Evolutionary conservation across 1,140 invertebrate species (phyloP).

Genomic region (Drosophila pandora): DNA sequence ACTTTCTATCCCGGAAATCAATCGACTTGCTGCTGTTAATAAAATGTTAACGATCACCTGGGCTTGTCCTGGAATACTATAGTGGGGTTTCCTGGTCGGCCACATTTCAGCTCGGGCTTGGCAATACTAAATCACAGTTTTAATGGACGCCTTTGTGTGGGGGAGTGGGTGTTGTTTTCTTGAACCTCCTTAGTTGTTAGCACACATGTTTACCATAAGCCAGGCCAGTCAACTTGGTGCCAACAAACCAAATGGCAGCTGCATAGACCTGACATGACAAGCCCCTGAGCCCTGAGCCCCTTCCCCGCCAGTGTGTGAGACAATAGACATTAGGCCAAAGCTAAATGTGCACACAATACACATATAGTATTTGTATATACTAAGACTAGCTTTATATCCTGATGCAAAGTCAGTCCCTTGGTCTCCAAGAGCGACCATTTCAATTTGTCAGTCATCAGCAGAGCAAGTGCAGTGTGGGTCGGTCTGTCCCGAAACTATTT

Average conservation of each 20-base stretch:
- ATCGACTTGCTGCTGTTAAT: neutral
- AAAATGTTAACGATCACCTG: neutral
- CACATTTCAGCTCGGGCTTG: conserved; percentile 16
- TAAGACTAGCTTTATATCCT: conserved; percentile 20
- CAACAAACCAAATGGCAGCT: conserved; percentile 70
- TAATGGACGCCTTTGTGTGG: conserved; percentile 31
- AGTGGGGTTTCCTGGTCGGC: conserved; percentile 28
- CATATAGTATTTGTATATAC: neutral
- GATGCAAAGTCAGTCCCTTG: conserved; percentile 67
- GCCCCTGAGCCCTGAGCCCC: neutral
- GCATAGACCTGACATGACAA: conserved; percentile 43
- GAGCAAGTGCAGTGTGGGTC: conserved; percentile 41
- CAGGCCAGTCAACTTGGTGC: conserved; percentile 71
- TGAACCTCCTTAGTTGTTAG: conserved; percentile 60
- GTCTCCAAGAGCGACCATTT: conserved; percentile 60
- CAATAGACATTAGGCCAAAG: conserved; percentile 45
- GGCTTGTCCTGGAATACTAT: conserved; percentile 5
- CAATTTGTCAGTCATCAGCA: conserved; percentile 77
- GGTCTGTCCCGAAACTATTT: conserved; percentile 47
- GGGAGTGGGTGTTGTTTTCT: conserved; percentile 44
- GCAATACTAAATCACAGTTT: conserved; percentile 58
- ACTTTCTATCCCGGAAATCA: neutral
- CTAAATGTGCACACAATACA: conserved; percentile 11
- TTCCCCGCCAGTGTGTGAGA: neutral
- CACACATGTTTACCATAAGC: conserved; percentile 79